Base-by-base conservation (phyloP, 37 sponge, comb jelly and placozoan species). In the Ianthella basta region DNA sequence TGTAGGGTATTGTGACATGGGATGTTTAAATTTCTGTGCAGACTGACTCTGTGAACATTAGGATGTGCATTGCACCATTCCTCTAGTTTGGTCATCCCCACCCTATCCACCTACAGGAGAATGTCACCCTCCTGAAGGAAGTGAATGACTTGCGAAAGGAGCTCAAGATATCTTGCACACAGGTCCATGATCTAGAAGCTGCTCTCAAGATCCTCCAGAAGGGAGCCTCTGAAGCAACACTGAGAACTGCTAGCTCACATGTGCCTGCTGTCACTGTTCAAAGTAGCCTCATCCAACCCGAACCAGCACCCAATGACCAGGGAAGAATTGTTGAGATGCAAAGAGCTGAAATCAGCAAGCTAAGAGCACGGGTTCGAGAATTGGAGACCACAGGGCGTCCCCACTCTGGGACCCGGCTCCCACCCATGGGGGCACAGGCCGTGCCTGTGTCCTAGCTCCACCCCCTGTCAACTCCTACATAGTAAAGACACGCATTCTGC, bases 61-160 rank as follows among this genome's bases (percentile, higher is more conserved):
- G 50, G 50, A 10, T 44, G 50, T 44, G n/a, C n/a, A n/a, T n/a
- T n/a, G n/a, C n/a, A n/a, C n/a, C n/a, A n/a, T n/a, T n/a, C n/a
- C n/a, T n/a, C n/a, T n/a, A n/a, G n/a, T n/a, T 8, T 10, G 50
- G 3, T 44, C 50, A 44, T 8, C 56, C 20, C 33, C 72, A 6
- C 72, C 29, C 72, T 12, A 4, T 35, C 5, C 21, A 70, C 21
- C 5, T 12, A 70, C 29, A 97, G 97, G 99, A 98, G 75, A 98
- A 98, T 82, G 99, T 98, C 33, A 70, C 95, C 19, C 88, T 98
- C 16, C 85, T 98, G 50, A 95, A 93, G 53, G 99, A 98, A 61
- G 96, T 98, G 69, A 98, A 98, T 87, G 99, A 96, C 34, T 82
- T 98, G 55, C 82, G 99, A 13, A 81, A 67, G 33, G 99, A 98